A percentile compares a stretch with the other conserved stretches of the same genome.
Evolutionary conservation across 2,113 vertebrate genomes (phyloP).

Genomic region (Perca fluviatilis): DNA sequence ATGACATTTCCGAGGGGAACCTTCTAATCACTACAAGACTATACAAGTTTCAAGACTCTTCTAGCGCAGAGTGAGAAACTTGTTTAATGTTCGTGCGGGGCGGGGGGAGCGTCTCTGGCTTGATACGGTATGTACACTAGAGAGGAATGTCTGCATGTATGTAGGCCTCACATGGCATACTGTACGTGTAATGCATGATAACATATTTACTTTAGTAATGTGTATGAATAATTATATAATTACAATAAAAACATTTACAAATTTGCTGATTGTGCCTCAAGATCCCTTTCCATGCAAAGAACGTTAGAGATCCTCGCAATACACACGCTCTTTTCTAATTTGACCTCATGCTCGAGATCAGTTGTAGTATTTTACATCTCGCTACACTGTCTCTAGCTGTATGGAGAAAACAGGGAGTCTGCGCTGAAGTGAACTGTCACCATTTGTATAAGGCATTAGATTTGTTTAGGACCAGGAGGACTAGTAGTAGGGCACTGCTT

Average conservation of each 20-base stretch:
- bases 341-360: constrained; percentile 49
- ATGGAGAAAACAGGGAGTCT: constrained; percentile 68
- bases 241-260: constrained; percentile 87
- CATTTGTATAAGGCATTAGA: constrained; percentile 82
- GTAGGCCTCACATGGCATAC: constrained; percentile 75
- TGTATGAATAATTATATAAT: constrained; percentile 82
- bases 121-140: constrained; percentile 74
- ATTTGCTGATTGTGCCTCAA: constrained; percentile 80
- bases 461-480: constrained; percentile 63
- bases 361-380: constrained; percentile 35
- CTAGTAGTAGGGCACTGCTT: constrained; percentile 50
- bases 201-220: constrained; percentile 75
- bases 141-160: constrained; percentile 67
- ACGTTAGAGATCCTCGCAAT: constrained; percentile 68
- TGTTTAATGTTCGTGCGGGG: constrained; percentile 29
- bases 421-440: constrained; percentile 63
- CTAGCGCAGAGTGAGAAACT: constrained; percentile 16
- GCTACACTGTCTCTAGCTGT: constrained; percentile 43
- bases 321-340: constrained; percentile 57
- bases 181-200: constrained; percentile 79
- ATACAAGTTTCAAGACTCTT: constrained; percentile 31
- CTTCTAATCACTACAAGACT: constrained; percentile 43
- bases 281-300: constrained; percentile 80
- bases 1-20: constrained; percentile 9
- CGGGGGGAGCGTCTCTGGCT: constrained; percentile 34